phyloP scores from a whole-genome alignment of 2,888 invertebrate genomes.

The Conomelus anceps region DNA sequence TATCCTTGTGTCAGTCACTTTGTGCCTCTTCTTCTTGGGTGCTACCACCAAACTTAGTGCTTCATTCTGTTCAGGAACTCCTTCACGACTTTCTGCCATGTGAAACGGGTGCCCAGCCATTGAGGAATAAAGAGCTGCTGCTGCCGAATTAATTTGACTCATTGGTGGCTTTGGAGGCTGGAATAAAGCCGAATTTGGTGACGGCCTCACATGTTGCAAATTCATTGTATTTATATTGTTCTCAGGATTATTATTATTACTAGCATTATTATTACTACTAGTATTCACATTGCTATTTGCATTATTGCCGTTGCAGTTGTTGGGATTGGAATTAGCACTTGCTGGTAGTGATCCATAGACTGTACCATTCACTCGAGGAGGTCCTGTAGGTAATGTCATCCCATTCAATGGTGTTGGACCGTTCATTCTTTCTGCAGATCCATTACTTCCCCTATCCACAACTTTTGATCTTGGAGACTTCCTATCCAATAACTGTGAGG shows the following conservation, averaged over 20 bases:
- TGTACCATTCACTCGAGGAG: slow-evolving; percentile 51
- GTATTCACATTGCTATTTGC: slow-evolving; percentile 40
- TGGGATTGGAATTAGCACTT: slow-evolving; percentile 36
- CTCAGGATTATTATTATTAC: slow-evolving; percentile 38
- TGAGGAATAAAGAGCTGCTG: slow-evolving; percentile 53
- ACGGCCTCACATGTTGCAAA: slow-evolving; percentile 58
- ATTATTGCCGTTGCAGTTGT: slow-evolving; percentile 36
- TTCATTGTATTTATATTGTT: slow-evolving; percentile 54
- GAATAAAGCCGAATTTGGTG: slow-evolving; percentile 67
- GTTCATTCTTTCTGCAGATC: slow-evolving; percentile 29
- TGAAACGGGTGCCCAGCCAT: slow-evolving; percentile 57
- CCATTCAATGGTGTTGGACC: slow-evolving; percentile 27
- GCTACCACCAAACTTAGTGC: slow-evolving; percentile 91
- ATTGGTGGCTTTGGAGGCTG: slow-evolving; percentile 74
- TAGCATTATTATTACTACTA: slow-evolving; percentile 17
- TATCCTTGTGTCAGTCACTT: slow-evolving; percentile 88
- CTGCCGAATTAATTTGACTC: slow-evolving; percentile 46
- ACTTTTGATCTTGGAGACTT: slow-evolving; percentile 77
- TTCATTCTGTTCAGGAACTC: slow-evolving; percentile 79
- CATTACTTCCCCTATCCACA: slow-evolving; percentile 51
- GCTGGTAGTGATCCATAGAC: slow-evolving; percentile 33
- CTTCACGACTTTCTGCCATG: slow-evolving; percentile 48
- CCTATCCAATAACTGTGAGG: slow-evolving; percentile 72
- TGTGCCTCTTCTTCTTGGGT: slow-evolving; percentile 93
- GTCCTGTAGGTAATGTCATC: slow-evolving; percentile 25